Conservation (phyloP, 2,113 vertebrate species). For the Echinops telfairi region DNA sequence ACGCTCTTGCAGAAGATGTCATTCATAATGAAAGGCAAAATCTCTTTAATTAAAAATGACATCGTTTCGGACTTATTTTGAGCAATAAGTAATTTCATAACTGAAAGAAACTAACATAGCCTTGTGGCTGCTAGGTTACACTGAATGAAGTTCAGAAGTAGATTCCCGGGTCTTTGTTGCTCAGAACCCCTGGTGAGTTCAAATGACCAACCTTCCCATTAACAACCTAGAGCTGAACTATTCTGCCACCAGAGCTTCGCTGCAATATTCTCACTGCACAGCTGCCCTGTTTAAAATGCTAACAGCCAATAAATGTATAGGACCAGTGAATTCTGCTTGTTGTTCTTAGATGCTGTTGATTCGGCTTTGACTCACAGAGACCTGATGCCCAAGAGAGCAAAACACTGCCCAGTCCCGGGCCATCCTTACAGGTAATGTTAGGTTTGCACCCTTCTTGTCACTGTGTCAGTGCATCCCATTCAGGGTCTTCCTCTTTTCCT, state of each 20-base stretch:
- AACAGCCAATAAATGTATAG: no score
- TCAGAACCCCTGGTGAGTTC: neutral
- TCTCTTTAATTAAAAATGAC: neutral
- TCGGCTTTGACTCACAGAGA: no score
- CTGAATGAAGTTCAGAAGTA: neutral
- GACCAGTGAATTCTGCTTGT: no score
- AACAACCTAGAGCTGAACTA: neutral
- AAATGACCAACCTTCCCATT: neutral
- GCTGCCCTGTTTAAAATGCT: no score
- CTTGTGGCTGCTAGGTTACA: neutral
- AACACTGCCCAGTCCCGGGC: no score
- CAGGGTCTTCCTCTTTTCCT: no score
- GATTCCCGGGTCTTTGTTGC: neutral
- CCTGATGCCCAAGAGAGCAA: no score
- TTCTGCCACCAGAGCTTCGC: neutral
- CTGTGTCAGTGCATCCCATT: no score
- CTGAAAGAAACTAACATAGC: slow-evolving; percentile 10
- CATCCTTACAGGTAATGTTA: no score
- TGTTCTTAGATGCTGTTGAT: no score
- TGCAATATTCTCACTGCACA: neutral
- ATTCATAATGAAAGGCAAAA: no score
- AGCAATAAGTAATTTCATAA: neutral
- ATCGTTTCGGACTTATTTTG: neutral
- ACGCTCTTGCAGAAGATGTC: neutral
- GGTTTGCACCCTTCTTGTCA: no score